Conservation (phyloP, 2,797 vertebrate species). For the Trematocara caparti region DNA sequence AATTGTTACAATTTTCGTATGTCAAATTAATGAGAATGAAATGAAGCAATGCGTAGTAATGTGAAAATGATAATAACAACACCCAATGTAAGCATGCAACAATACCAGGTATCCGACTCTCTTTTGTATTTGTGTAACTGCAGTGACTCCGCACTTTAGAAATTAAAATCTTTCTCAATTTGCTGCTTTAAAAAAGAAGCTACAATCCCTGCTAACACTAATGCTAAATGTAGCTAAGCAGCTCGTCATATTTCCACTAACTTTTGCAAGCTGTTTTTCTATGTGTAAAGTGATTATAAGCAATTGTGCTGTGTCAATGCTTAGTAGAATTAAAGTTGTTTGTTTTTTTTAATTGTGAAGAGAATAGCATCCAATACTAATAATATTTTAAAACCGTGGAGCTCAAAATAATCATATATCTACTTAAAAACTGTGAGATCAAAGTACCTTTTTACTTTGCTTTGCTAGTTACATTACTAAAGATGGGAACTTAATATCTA, state of each 20-base stretch:
- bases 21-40: not conserved
- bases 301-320: not conserved
- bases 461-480: not conserved
- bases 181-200: not conserved
- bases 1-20: not conserved
- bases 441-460: not conserved
- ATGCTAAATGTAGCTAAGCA: not conserved
- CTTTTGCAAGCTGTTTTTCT: not conserved
- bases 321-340: not conserved
- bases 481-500: not conserved
- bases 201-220: not conserved
- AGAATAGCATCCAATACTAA: not conserved
- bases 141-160: not conserved
- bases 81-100: not conserved
- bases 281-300: not conserved
- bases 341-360: not conserved
- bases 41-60: not conserved
- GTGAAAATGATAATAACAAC: not conserved
- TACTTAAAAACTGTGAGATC: not conserved
- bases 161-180: not conserved
- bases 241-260: not conserved
- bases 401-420: not conserved
- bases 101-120: rapidly evolving
- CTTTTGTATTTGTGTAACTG: not conserved
- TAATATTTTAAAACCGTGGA: not conserved